Evolutionary conservation across 2,888 invertebrate species (phyloP).

Genomic region (Euzetes globulus): DNA sequence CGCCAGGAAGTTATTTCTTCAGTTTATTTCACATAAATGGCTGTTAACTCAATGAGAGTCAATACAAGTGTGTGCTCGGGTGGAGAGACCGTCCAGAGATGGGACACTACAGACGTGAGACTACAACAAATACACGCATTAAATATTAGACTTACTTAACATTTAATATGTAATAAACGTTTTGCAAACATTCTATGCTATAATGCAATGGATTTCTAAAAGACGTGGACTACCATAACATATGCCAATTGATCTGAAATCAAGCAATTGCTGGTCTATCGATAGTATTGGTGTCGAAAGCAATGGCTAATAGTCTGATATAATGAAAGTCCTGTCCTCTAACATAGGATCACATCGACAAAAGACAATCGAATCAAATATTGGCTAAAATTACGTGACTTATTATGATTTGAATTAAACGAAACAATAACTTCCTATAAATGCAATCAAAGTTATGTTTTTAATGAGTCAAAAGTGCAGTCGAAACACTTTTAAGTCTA

Average conservation of each 20-base stretch:
- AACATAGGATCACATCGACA: background rate
- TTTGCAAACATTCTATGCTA: conserved; percentile 3
- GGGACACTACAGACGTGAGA: conserved; percentile 18
- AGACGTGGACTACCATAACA: conserved; percentile 16
- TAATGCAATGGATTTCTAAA: conserved; percentile 3
- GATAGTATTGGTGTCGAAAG: background rate
- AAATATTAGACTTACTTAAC: conserved; percentile 17
- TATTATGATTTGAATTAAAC: background rate
- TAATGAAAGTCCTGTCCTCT: background rate
- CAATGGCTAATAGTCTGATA: background rate
- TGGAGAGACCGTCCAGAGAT: conserved; percentile 2
- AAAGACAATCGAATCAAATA: background rate
- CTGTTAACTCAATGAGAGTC: background rate
- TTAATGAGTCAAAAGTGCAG: conserved; percentile 12
- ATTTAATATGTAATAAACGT: conserved; percentile 19
- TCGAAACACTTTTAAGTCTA: background rate
- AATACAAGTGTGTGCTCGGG: background rate
- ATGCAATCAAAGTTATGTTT: background rate
- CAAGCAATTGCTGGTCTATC: background rate
- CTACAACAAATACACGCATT: conserved; percentile 25
- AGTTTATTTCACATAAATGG: conserved; percentile 3
- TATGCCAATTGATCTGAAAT: conserved; percentile 20
- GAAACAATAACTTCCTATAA: background rate
- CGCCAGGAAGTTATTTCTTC: conserved; percentile 19
- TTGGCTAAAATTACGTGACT: background rate